Evolutionary conservation across 2,113 vertebrate genomes (phyloP).

Genomic region (Thryonomys swinderianus): DNA sequence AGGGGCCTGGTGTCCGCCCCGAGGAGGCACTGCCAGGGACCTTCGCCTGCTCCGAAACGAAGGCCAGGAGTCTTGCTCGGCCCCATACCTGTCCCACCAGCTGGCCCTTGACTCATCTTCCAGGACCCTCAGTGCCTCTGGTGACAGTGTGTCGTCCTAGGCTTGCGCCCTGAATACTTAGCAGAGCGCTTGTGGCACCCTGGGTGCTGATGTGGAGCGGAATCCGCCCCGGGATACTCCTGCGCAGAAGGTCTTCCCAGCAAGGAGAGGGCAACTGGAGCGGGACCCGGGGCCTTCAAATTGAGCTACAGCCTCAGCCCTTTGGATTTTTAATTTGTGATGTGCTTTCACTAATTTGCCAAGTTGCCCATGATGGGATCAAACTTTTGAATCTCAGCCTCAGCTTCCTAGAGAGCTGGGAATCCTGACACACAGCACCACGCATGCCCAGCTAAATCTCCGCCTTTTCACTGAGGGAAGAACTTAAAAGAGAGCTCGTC

Average conservation of each 20-base stretch:
- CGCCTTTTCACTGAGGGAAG: constrained; percentile 11
- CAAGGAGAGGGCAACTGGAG: not conserved
- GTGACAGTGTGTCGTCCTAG: not conserved
- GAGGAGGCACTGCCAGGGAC: not conserved
- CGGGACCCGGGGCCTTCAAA: not conserved
- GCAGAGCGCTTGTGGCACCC: rapidly evolving
- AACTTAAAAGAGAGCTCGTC: not conserved
- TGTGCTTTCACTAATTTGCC: not conserved
- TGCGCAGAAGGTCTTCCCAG: not conserved
- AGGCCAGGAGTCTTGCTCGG: not conserved
- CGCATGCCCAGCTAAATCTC: not conserved
- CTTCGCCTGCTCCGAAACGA: not conserved
- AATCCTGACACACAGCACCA: not conserved
- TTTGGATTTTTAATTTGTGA: not conserved
- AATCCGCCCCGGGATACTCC: not conserved
- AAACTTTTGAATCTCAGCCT: not conserved
- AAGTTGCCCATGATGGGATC: not conserved
- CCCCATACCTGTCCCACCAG: not conserved
- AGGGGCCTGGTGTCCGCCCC: not conserved
- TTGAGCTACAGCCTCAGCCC: not conserved
- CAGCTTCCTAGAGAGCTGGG: not conserved
- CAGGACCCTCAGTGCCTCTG: not conserved
- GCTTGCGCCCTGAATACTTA: not conserved
- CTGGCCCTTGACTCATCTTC: not conserved
- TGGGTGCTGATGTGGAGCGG: not conserved